A percentile compares a stretch with the other conserved stretches of the same genome.
Evolutionary conservation across 2,113 vertebrate species (phyloP).

Genomic region (Vidua macroura): DNA sequence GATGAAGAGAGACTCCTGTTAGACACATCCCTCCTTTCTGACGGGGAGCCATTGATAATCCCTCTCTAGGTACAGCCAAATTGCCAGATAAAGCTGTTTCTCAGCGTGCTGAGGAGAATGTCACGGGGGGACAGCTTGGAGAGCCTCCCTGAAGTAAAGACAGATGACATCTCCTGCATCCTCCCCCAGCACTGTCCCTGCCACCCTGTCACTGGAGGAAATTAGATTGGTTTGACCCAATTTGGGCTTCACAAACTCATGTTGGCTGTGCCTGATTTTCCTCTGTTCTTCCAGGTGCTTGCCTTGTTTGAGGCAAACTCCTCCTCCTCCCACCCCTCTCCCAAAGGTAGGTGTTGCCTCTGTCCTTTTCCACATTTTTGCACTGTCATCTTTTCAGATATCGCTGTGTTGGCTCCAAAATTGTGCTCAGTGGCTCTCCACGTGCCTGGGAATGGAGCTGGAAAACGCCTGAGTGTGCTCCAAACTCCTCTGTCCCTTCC

Average conservation of each 20-base stretch:
- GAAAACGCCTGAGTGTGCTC: neutral
- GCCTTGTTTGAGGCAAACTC: neutral
- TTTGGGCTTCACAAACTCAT: neutral
- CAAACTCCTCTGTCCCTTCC: neutral
- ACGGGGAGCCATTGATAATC: neutral
- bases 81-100: neutral
- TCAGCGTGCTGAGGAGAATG: neutral
- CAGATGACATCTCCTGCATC: neutral
- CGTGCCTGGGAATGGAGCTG: neutral
- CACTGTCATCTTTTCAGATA: neutral
- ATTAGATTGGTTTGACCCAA: constrained; percentile 42
- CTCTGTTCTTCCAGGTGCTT: neutral
- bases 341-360: neutral
- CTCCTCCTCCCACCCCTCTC: neutral
- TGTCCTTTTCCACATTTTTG: neutral
- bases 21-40: neutral
- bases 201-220: neutral
- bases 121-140: neutral
- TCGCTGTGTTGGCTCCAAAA: neutral
- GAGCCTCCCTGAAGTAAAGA: neutral
- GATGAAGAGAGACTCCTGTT: neutral
- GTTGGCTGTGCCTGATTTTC: neutral
- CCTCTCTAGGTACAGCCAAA: neutral
- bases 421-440: fast-evolving
- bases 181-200: neutral